These are phyloP conservation scores for Cataglyphis altisquamis DNA, from an alignment of 2,888 invertebrate genomes.

Conservation along the genomic window DNA sequence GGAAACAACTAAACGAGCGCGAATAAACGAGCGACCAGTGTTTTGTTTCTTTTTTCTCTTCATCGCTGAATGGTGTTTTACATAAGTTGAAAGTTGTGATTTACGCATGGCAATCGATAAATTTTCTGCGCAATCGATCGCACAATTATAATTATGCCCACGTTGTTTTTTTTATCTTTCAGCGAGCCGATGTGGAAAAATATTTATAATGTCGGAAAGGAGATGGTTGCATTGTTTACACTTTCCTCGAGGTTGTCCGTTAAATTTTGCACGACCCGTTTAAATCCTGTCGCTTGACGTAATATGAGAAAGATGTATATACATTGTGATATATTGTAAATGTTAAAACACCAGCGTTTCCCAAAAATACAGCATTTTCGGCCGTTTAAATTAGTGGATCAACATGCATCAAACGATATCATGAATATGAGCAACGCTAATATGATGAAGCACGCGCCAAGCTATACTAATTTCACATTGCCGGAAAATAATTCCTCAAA, in stretches of 20 bases:
- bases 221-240: conserved; percentile 34
- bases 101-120: conserved; percentile 19
- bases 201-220: conserved; percentile 31
- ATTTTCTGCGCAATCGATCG: conserved; percentile 37
- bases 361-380: conserved; percentile 22
- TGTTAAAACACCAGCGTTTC: not conserved
- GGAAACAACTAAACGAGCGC: conserved; percentile 19
- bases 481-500: conserved; percentile 44
- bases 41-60: not conserved
- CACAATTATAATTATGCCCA: conserved; percentile 29
- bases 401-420: conserved; percentile 37
- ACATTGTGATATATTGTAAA: not conserved
- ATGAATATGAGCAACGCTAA: conserved; percentile 12
- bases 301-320: not conserved
- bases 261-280: conserved; percentile 15
- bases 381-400: conserved; percentile 15
- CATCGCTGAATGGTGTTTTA: conserved; percentile 23
- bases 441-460: not conserved
- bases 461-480: conserved; percentile 39
- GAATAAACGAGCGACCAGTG: conserved; percentile 18
- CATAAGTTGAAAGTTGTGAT: conserved; percentile 44
- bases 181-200: conserved; percentile 10
- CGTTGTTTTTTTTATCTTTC: conserved; percentile 29
- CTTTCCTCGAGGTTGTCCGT: conserved; percentile 11
- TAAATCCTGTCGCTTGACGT: conserved; percentile 19